phyloP scores from a whole-genome alignment of 2,797 vertebrate species.

The Spheniscus humboldti region DNA sequence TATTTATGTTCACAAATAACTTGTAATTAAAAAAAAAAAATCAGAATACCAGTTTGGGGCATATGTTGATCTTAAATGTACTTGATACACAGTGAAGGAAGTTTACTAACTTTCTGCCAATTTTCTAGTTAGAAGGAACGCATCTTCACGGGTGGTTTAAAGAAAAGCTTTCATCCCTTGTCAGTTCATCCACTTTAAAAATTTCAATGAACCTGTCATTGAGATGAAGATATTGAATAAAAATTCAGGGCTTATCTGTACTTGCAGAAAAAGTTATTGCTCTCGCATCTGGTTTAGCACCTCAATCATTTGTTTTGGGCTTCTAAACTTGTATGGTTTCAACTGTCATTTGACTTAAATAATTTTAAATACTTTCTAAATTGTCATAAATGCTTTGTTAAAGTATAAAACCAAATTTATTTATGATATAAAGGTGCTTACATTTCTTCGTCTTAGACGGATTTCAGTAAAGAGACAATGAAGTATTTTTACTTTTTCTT shows the following conservation, averaged over 20 bases:
- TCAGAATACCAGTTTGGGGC: not conserved
- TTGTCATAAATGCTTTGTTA: not conserved
- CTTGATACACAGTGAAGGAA: accelerated
- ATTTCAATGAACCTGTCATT: not conserved
- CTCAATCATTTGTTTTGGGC: not conserved
- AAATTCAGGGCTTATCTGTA: not conserved
- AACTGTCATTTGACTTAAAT: not conserved
- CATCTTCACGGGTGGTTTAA: not conserved
- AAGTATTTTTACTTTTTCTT: not conserved
- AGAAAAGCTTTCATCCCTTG: not conserved
- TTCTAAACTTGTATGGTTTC: not conserved
- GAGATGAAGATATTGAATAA: not conserved
- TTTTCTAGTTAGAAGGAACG: not conserved
- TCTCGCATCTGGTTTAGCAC: not conserved
- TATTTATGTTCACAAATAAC: not conserved
- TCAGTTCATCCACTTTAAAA: not conserved
- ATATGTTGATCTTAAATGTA: not conserved
- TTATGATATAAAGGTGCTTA: not conserved
- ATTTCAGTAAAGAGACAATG: not conserved
- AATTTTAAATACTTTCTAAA: not conserved
- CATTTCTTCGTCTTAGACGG: not conserved
- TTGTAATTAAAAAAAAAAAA: not conserved
- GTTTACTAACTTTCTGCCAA: not conserved
- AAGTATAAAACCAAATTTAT: not conserved
- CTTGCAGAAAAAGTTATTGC: not conserved